A percentile compares a stretch with the other conserved stretches of the same genome.
Evolutionary conservation across 2,113 vertebrate species (phyloP).

Genomic region (Cyphomyrus discorhynchus): DNA sequence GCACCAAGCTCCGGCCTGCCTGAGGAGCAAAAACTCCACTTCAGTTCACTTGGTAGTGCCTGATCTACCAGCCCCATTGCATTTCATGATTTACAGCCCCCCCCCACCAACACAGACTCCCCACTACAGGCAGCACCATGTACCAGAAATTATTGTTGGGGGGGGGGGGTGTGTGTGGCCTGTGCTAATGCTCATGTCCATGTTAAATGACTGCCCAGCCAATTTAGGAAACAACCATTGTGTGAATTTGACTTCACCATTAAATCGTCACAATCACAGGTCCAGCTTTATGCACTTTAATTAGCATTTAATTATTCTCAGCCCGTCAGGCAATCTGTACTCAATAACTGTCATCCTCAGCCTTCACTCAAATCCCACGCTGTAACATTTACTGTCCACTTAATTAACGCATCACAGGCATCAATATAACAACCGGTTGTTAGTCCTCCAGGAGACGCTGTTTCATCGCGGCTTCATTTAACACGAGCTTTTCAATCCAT

Average conservation of each 20-base stretch:
- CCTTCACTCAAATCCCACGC: not conserved
- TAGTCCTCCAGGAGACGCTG: not conserved
- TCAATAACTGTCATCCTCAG: not conserved
- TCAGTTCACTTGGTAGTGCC: not conserved
- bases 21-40: not conserved
- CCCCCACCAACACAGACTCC: too few relatives aligned
- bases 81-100: not conserved
- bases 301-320: not conserved
- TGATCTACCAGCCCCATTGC: not conserved
- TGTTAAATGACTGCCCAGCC: not conserved
- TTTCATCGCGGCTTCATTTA: not conserved
- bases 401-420: not conserved
- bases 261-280: not conserved
- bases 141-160: not conserved
- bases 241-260: not conserved
- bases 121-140: not conserved
- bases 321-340: not conserved
- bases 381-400: not conserved
- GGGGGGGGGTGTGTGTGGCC: not conserved
- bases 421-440: not conserved
- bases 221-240: not conserved
- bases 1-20: not conserved
- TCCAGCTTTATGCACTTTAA: not conserved
- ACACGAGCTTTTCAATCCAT: not conserved
- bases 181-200: not conserved